Percentiles rank a stretch among this genome's conserved stretches.
Evolutionary conservation across 2,888 invertebrate species (phyloP).

Genomic region (Lasius platythorax): DNA sequence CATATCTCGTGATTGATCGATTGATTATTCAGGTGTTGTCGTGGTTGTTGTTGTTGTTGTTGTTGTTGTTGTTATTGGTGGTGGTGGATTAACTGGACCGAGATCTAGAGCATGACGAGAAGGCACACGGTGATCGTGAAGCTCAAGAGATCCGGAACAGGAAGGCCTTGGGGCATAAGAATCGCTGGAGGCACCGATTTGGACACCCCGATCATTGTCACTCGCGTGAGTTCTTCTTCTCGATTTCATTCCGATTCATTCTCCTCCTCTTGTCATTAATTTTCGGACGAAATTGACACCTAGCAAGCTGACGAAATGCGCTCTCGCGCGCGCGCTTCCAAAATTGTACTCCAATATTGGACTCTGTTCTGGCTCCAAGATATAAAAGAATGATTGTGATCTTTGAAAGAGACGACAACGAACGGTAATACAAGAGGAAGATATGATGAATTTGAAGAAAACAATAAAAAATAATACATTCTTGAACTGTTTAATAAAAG

Average conservation of each 20-base stretch:
- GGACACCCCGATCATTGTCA: conserved; percentile 94
- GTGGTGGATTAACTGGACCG: conserved; percentile 31
- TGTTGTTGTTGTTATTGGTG: conserved; percentile 24
- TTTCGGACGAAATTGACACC: neutral
- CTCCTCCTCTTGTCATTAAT: neutral
- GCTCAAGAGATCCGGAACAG: conserved; percentile 90
- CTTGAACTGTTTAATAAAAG: neutral
- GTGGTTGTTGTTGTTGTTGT: conserved; percentile 25
- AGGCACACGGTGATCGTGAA: conserved; percentile 92
- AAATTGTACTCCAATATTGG: neutral
- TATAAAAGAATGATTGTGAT: neutral
- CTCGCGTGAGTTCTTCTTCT: conserved; percentile 90
- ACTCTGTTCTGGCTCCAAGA: neutral
- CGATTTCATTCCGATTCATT: conserved; percentile 1
- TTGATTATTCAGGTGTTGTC: conserved; percentile 22
- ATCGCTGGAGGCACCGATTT: conserved; percentile 95
- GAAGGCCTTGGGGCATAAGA: conserved; percentile 94
- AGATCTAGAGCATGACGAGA: conserved; percentile 88
- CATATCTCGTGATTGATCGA: neutral
- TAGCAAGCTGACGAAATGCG: neutral
- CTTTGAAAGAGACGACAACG: neutral
- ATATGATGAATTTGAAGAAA: neutral
- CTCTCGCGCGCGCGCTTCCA: neutral
- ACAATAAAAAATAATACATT: neutral
- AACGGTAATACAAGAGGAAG: neutral